phyloP scores from a whole-genome alignment of 2,113 vertebrate species.

The Perca schrenkii region DNA sequence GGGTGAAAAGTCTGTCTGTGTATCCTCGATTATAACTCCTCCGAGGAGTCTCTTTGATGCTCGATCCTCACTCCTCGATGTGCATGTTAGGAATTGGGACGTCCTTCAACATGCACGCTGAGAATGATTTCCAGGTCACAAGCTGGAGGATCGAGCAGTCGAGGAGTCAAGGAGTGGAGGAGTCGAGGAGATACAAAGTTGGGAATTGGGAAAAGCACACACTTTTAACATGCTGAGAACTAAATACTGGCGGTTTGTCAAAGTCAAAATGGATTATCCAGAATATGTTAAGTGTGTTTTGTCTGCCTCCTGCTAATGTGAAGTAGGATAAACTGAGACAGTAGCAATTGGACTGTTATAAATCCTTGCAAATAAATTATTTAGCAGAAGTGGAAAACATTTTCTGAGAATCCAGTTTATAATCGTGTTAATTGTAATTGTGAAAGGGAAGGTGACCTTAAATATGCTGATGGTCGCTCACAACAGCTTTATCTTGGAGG shows the following conservation, averaged over 20 bases:
- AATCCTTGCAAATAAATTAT: conserved; percentile 4
- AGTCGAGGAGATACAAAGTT: too few species aligned
- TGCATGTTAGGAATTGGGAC: too few species aligned
- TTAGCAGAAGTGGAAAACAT: neutral
- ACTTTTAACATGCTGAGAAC: neutral
- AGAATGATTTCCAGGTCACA: too few species aligned
- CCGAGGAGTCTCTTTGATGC: too few species aligned
- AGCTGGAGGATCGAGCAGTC: too few species aligned
- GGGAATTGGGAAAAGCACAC: neutral
- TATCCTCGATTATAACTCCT: too few species aligned
- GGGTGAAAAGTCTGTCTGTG: too few species aligned
- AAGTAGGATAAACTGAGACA: conserved; percentile 4
- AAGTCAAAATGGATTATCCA: conserved; percentile 30
- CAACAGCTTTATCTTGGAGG: neutral
- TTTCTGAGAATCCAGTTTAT: neutral
- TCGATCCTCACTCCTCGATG: neutral
- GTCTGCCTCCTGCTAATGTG: conserved; percentile 5
- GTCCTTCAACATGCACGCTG: too few species aligned
- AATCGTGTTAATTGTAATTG: neutral
- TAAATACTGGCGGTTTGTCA: conserved; percentile 19
- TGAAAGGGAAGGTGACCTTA: neutral
- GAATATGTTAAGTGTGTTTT: conserved; percentile 33
- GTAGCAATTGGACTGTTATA: neutral
- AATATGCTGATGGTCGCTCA: neutral
- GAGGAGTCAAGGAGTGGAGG: too few species aligned